Percentiles rank a stretch among this genome's conserved stretches.
Evolutionary conservation across 2,113 vertebrate genomes (phyloP).

Genomic region (Euleptes europaea): DNA sequence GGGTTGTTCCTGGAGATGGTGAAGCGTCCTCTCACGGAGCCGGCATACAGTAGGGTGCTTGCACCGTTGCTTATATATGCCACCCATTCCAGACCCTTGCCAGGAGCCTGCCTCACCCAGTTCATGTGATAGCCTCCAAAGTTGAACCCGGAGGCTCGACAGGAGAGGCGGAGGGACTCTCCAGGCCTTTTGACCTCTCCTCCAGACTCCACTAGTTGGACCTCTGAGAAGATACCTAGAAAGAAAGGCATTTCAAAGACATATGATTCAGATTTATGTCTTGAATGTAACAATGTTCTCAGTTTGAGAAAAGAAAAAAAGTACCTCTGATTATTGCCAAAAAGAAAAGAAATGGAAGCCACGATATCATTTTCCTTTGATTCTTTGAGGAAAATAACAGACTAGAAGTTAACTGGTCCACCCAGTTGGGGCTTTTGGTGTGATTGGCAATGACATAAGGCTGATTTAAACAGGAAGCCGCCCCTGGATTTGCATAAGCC

Average conservation of each 20-base stretch:
- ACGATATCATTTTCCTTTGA: background rate
- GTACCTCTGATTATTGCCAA: background rate
- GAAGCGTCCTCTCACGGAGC: background rate
- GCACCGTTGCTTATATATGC: too few species aligned
- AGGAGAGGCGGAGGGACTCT: constrained; percentile 3
- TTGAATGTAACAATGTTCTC: too few species aligned
- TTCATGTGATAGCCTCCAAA: fast-evolving
- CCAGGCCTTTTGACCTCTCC: background rate
- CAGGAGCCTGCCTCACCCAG: constrained; percentile 62
- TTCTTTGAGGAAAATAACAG: too few species aligned
- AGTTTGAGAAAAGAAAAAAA: too few species aligned
- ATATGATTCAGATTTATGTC: background rate
- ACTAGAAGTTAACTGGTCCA: background rate
- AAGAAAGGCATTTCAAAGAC: background rate
- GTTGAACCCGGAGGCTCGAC: constrained; percentile 39
- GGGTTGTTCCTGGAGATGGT: background rate
- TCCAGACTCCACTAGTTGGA: background rate
- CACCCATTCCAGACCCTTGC: constrained; percentile 49
- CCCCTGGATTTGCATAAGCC: too few species aligned
- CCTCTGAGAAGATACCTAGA: background rate
- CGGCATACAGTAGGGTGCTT: background rate
- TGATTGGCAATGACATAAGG: background rate
- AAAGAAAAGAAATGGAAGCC: background rate
- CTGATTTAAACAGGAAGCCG: background rate
- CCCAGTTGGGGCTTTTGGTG: background rate